Conservation (phyloP, 2,797 vertebrate genomes). For the Cottoperca gobio region DNA sequence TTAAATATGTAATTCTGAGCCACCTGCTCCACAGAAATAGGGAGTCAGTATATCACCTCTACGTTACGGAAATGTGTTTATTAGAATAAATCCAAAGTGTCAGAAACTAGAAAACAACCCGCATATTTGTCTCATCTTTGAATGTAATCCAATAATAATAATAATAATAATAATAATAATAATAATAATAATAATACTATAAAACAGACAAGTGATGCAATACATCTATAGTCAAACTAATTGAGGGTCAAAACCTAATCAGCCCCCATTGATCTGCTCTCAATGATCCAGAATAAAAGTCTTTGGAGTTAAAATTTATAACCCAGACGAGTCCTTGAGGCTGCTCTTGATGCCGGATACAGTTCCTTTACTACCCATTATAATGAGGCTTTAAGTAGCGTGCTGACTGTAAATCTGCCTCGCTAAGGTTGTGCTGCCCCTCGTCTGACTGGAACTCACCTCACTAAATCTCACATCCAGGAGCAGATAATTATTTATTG, state of each 20-base stretch:
- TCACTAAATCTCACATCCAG: slow-evolving; percentile 69
- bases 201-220: slow-evolving; percentile 21
- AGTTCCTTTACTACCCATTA: slow-evolving; percentile 59
- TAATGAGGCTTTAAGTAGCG: slow-evolving; percentile 76
- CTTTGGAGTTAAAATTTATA: slow-evolving; percentile 61
- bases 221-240: too few relatives aligned
- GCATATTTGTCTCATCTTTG: too few relatives aligned
- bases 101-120: too few relatives aligned
- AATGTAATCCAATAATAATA: too few relatives aligned
- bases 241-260: slow-evolving; percentile 62
- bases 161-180: too few relatives aligned
- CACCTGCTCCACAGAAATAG: too few relatives aligned
- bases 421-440: slow-evolving; percentile 60
- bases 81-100: too few relatives aligned
- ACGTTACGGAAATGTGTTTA: too few relatives aligned
- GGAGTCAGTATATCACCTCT: too few relatives aligned
- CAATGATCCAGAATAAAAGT: slow-evolving; percentile 60
- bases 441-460: slow-evolving; percentile 55
- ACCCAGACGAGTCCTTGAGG: slow-evolving; percentile 44
- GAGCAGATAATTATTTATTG: slow-evolving; percentile 59
- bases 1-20: too few relatives aligned
- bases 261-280: slow-evolving; percentile 62
- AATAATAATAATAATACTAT: too few relatives aligned
- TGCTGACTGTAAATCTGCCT: slow-evolving; percentile 73
- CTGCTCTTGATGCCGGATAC: slow-evolving; percentile 56